phyloP scores from a whole-genome alignment of 2,888 invertebrate genomes.

The Zele albiditarsus region DNA sequence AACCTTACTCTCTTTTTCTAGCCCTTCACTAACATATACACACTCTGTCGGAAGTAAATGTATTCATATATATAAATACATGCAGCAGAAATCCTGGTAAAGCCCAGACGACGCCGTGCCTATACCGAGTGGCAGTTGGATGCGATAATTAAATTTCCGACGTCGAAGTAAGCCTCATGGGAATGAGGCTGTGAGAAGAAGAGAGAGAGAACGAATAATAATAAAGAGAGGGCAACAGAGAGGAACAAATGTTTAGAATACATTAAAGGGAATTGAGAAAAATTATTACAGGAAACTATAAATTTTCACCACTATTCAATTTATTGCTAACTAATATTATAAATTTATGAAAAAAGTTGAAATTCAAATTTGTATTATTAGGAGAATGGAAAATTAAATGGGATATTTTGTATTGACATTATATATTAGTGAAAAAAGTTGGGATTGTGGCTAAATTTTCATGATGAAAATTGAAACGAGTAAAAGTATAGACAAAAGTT shows the following conservation, averaged over 20 bases:
- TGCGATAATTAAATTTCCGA: slow-evolving; percentile 65
- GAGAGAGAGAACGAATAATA: slow-evolving; percentile 21
- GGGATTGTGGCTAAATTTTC: too few species aligned
- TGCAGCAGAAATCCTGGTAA: slow-evolving; percentile 44
- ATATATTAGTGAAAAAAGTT: too few species aligned
- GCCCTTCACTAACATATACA: slow-evolving; percentile 26
- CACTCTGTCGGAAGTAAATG: slow-evolving; percentile 53
- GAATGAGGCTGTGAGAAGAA: slow-evolving; percentile 30
- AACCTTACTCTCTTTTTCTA: background rate
- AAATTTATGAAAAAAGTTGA: background rate
- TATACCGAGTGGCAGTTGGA: slow-evolving; percentile 42
- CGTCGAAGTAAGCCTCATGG: slow-evolving; percentile 49
- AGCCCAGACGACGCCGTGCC: slow-evolving; percentile 35
- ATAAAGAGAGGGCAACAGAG: background rate
- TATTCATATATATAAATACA: slow-evolving; percentile 30
- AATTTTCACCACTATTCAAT: background rate
- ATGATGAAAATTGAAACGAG: too few species aligned
- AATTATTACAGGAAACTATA: background rate
- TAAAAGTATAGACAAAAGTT: too few species aligned
- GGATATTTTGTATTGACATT: too few species aligned
- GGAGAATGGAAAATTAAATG: too few species aligned
- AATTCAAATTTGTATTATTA: background rate
- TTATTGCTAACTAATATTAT: too few species aligned
- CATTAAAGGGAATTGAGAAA: slow-evolving; percentile 9
- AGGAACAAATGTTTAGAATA: slow-evolving; percentile 34